Conservation (phyloP, 2,797 vertebrate species). For the Fistularia tabacaria region DNA sequence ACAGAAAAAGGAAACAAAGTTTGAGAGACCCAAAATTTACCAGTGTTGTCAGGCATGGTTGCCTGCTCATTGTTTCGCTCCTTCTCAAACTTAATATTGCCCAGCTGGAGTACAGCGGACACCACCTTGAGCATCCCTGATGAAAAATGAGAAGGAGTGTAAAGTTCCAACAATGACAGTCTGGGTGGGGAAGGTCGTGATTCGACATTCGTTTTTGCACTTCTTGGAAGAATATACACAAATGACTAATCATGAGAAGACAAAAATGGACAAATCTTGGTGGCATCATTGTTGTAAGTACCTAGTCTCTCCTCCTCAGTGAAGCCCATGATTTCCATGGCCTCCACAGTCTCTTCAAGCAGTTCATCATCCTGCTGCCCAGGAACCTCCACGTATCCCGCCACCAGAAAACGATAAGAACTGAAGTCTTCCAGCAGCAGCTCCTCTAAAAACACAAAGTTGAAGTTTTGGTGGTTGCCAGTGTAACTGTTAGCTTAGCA, state of each 20-base stretch:
- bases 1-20: neutral
- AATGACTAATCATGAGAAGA: neutral
- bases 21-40: constrained; percentile 55
- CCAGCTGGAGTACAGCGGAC: constrained; percentile 91
- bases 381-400: constrained; percentile 87
- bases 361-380: constrained; percentile 88
- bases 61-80: constrained; percentile 96
- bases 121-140: constrained; percentile 89
- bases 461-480: neutral
- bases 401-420: constrained; percentile 85
- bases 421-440: constrained; percentile 87
- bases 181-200: too few species aligned
- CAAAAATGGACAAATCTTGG: neutral
- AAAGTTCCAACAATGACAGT: neutral
- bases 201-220: too few species aligned
- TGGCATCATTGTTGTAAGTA: constrained; percentile 33
- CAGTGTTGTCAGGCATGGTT: constrained; percentile 94
- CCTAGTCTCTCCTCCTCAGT: constrained; percentile 84
- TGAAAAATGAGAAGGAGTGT: neutral
- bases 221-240: too few species aligned
- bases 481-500: neutral
- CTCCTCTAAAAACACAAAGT: constrained; percentile 75
- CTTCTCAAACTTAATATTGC: constrained; percentile 94
- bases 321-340: constrained; percentile 96
- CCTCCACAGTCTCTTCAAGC: constrained; percentile 91